phyloP scores from a whole-genome alignment of 2,888 invertebrate genomes.

The Tenthredo scrophulariae region DNA sequence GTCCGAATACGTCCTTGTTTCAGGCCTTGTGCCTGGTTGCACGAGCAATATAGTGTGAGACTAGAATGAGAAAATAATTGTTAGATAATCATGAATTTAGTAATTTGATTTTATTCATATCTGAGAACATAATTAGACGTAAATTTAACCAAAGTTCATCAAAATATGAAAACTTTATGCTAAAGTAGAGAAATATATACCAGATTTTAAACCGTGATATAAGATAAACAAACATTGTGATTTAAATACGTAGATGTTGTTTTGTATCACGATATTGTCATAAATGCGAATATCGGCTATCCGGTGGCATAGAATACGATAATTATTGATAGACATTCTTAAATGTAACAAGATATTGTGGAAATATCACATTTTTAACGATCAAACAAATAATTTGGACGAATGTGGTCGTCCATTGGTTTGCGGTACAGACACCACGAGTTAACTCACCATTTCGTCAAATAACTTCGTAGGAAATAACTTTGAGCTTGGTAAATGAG shows the following conservation, averaged over 20 bases:
- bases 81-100: neutral
- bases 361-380: neutral
- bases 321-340: neutral
- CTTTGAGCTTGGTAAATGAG: neutral
- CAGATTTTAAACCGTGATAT: neutral
- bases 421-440: conserved; percentile 28
- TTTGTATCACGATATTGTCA: neutral
- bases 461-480: conserved; percentile 24
- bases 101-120: neutral
- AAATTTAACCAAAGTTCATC: neutral
- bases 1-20: conserved; percentile 98
- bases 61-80: conserved; percentile 80
- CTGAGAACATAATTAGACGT: neutral
- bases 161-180: neutral
- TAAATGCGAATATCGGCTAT: neutral
- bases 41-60: conserved; percentile 98
- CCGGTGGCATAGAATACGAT: neutral
- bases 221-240: conserved; percentile 31
- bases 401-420: conserved; percentile 40
- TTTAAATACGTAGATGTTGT: neutral
- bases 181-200: neutral
- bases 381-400: neutral
- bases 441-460: conserved; percentile 47
- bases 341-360: neutral
- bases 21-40: conserved; percentile 95